Percentiles rank a stretch among this genome's conserved stretches.
Conservation (phyloP, 2,113 vertebrate genomes). For the Irena cyanogastra region DNA sequence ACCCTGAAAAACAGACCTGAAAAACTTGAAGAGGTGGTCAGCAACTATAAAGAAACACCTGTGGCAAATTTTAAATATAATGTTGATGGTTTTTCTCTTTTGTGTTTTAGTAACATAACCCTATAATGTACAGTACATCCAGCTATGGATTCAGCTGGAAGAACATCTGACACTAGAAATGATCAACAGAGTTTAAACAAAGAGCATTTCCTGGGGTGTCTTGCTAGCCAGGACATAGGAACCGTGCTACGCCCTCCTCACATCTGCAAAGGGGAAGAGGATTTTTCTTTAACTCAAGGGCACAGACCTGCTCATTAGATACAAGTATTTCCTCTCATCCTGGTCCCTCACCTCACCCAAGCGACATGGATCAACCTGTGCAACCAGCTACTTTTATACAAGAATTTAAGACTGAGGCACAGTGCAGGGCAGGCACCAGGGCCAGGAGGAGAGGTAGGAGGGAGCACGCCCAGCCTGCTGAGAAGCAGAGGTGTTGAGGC, state of each 20-base stretch:
- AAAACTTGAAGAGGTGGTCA: neutral
- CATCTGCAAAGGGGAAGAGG: neutral
- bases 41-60: neutral
- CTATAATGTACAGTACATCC: neutral
- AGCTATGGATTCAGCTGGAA: neutral
- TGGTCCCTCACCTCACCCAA: neutral
- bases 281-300: neutral
- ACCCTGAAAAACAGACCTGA: neutral
- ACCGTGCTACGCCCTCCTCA: neutral
- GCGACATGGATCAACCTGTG: neutral
- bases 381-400: neutral
- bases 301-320: neutral
- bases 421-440: neutral
- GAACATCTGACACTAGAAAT: neutral
- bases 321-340: neutral
- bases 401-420: neutral
- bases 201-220: neutral
- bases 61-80: neutral
- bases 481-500: constrained; percentile 13
- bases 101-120: neutral
- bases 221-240: neutral
- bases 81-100: neutral
- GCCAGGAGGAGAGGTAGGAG: neutral
- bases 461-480: neutral
- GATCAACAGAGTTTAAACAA: neutral